Evolutionary conservation across 2,797 vertebrate genomes (phyloP), one percentile per base, ranked within the genome.

Genomic region (Hyperoplus immaculatus): DNA sequence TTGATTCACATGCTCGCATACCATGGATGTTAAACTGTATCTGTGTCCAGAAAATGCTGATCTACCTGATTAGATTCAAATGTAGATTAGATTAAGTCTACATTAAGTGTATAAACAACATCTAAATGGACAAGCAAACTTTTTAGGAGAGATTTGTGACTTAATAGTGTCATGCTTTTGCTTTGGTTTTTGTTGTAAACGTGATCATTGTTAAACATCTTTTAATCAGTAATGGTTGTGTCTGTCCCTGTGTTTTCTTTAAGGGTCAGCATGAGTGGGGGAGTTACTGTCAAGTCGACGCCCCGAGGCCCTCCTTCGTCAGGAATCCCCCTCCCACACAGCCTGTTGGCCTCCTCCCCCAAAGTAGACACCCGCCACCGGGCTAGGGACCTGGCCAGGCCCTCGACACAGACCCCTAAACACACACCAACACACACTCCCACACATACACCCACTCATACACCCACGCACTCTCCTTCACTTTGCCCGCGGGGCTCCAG

Each of bases 271-370:
- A 96, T 97, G 97, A 97, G 96, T 18, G 95, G 95, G 56, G 96
- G 85, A 70, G 92, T 96, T 89, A 96, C 96, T 0, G 75, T 97
- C 72, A 96, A 94, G 87, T 88, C 95, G 0, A 53, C 89, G 5
- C 71, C 94, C 77, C 92, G 93, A 69, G 90, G 91, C 72, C 93
- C 95, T 69, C 87, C 92, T 13, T 65, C 88, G n/a, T 97, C 97
- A 0, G 95, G 96, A 83, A 97, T 97, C 85, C 96, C 97, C 0
- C 95, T 96, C 77, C 95, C 96, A 21, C 93, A 93, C 0, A 75
- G 91, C 3, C 75, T 90, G 0, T 74, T 93, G 0, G 90, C 95
- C 12, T 91, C 93, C 8, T 95, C 96, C 14, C 90, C 93, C 7
- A 96, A 96, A 91, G 49, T 85, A 29, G 89, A 85, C 21, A 55